Evolutionary conservation across 2,888 invertebrate species (phyloP).

Genomic region (Aromia moschata): DNA sequence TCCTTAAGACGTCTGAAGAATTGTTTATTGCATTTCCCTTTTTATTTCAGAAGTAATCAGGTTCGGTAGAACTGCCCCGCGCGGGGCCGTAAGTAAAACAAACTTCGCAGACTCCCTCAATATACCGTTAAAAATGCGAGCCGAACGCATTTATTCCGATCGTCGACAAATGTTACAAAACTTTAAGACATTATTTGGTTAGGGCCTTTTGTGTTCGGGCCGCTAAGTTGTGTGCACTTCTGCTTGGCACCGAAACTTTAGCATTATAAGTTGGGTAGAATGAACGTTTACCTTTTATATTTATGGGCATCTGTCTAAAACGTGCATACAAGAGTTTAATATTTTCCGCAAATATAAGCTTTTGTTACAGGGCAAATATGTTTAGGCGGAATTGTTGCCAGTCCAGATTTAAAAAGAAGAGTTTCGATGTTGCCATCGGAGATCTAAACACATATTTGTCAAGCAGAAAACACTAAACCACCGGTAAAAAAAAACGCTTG

Average conservation of each 20-base stretch:
- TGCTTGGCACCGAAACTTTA: conserved; percentile 36
- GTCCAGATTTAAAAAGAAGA: neutral
- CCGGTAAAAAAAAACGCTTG: no score
- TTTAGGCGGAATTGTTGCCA: conserved; percentile 7
- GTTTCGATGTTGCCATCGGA: conserved; percentile 1
- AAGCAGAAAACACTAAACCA: no score
- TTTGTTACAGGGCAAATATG: conserved; percentile 37
- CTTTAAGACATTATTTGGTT: conserved; percentile 37
- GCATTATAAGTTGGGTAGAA: conserved; percentile 33
- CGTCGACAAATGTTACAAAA: conserved; percentile 33
- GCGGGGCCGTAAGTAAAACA: no score
- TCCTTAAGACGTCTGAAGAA: neutral
- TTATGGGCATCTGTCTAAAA: conserved; percentile 38
- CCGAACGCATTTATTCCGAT: conserved; percentile 21
- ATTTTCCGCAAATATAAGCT: conserved; percentile 29
- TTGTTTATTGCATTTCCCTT: neutral
- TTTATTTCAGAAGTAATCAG: no score
- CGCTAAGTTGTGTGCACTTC: conserved; percentile 40
- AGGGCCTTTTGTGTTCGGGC: conserved; percentile 36
- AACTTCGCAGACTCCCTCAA: conserved; percentile 3
- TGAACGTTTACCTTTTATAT: conserved; percentile 34
- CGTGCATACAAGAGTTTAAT: conserved; percentile 27
- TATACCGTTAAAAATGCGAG: neutral
- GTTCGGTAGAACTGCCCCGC: no score
- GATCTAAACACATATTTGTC: no score